Evolutionary conservation across 2,888 invertebrate genomes (phyloP).

Genomic region (Malachius bipustulatus): DNA sequence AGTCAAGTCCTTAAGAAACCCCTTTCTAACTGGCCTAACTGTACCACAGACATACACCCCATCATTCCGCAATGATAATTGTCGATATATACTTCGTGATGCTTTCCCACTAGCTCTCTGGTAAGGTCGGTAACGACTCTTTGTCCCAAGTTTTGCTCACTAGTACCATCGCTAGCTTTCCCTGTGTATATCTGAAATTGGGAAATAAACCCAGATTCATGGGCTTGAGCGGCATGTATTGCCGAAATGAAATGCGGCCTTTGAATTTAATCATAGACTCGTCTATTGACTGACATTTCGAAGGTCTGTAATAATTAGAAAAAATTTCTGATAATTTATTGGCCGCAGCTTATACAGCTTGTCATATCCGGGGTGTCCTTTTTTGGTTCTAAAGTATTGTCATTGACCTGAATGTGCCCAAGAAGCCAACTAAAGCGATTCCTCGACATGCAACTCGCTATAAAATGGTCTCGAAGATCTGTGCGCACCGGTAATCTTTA

Average conservation of each 20-base stretch:
- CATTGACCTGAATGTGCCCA: constrained; percentile 9
- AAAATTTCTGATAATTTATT: not conserved
- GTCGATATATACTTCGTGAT: constrained; percentile 12
- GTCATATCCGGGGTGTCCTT: constrained; percentile 8
- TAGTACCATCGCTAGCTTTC: constrained; percentile 24
- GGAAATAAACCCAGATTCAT: constrained; percentile 18
- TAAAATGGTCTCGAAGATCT: constrained; percentile 7
- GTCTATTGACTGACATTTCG: constrained; percentile 5
- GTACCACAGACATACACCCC: constrained; percentile 22
- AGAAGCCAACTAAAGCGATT: constrained; percentile 9
- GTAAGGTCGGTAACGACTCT: constrained; percentile 16
- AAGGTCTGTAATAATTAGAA: not conserved
- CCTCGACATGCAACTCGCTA: constrained; percentile 6
- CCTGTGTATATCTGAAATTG: constrained; percentile 26
- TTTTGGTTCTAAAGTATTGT: constrained; percentile 7
- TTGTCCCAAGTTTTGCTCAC: constrained; percentile 21
- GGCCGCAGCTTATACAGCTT: constrained; percentile 9
- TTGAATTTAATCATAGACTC: constrained; percentile 11
- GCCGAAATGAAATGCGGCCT: too few relatives aligned
- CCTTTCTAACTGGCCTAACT: constrained; percentile 18
- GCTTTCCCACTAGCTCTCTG: constrained; percentile 18
- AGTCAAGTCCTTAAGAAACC: constrained; percentile 17
- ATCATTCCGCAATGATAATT: constrained; percentile 17
- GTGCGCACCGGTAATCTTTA: constrained; percentile 9
- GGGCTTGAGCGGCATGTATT: not conserved